Base-by-base conservation (phyloP, 1,140 invertebrate genomes). In the Tetramorium simillimum region DNA sequence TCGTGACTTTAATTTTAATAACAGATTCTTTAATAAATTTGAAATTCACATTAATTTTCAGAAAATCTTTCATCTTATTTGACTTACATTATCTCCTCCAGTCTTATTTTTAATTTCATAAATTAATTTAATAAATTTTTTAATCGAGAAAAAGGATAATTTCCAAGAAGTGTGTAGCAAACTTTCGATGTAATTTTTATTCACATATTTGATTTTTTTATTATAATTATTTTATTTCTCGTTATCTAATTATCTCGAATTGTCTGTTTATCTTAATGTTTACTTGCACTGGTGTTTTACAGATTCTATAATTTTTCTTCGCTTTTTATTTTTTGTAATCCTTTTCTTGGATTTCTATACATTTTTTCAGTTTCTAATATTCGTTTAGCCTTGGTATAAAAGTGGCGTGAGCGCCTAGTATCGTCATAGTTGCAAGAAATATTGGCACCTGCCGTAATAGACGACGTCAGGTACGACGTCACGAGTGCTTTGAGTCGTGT, bases 391-490 rank as follows among this genome's bases (percentile, higher is more conserved):
- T 76, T 62, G 58, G 16, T 3, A 58, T 4, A 77, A 62, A 77
- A 62, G 24, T 43, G n/a, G 28, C 10, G n/a, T 40, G 58, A 40
- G 37, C 12, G n/a, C 6, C 24, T 77, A n/a, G 21, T 43, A 21
- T n/a, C 75, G 75, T 77, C 75, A 77, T 63, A 46, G 16, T 63
- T 77, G 24, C 16, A 16, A 18, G 33, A 69, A 81, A 24, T 69
- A 80, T 81, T 56, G 62, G 46, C 77, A 53, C n/a, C 28, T 69
- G 62, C 9, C 51, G n/a, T 9, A 51, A 81, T 4, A 28, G 33
- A 67, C 7, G 46, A 80, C 62, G 62, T 81, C 77, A 81, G 46
- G 14, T 51, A n/a, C n/a, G 9, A 67, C 77, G 62, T 69, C 62
- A 80, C n/a, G 10, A 5, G 46, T 21, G n/a, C 33, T 33, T 33